Conservation (phyloP, 1,140 invertebrate genomes). For the Ptiloglossa arizonensis region DNA sequence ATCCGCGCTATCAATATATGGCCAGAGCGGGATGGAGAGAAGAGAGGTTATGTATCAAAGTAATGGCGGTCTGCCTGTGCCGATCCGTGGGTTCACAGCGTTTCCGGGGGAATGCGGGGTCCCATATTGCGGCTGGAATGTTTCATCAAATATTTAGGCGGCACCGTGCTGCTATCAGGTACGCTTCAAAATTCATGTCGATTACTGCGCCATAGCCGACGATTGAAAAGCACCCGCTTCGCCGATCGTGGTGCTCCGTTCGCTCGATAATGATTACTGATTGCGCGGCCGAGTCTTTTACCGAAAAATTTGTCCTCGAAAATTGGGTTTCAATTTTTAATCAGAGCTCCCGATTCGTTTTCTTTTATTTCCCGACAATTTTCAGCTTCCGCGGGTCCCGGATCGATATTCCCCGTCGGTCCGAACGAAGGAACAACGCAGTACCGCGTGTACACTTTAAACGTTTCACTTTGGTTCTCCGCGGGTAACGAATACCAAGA, state of each 20-base stretch:
- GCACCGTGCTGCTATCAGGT: conserved; percentile 78
- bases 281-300: not conserved
- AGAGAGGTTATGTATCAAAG: conserved; percentile 77
- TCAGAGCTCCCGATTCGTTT: not conserved
- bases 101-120: conserved; percentile 64
- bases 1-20: conserved; percentile 76
- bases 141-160: conserved; percentile 82
- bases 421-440: too few relatives aligned
- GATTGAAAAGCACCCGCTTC: conserved; percentile 76
- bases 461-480: too few relatives aligned
- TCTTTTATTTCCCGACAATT: too few relatives aligned
- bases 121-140: conserved; percentile 80
- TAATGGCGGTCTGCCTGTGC: conserved; percentile 71
- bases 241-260: conserved; percentile 57
- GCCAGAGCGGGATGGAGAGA: conserved; percentile 55
- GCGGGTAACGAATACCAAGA: too few relatives aligned
- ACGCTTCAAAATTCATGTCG: conserved; percentile 79
- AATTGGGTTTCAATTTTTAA: conserved; percentile 1
- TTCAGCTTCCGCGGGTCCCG: too few relatives aligned
- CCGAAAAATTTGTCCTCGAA: not conserved
- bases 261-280: conserved; percentile 1
- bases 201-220: conserved; percentile 70
- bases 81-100: conserved; percentile 46
- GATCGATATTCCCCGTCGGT: too few relatives aligned
- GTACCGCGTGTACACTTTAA: too few relatives aligned